Base-by-base conservation (phyloP, 2,888 invertebrate genomes). In the Eupithecia tripunctaria region DNA sequence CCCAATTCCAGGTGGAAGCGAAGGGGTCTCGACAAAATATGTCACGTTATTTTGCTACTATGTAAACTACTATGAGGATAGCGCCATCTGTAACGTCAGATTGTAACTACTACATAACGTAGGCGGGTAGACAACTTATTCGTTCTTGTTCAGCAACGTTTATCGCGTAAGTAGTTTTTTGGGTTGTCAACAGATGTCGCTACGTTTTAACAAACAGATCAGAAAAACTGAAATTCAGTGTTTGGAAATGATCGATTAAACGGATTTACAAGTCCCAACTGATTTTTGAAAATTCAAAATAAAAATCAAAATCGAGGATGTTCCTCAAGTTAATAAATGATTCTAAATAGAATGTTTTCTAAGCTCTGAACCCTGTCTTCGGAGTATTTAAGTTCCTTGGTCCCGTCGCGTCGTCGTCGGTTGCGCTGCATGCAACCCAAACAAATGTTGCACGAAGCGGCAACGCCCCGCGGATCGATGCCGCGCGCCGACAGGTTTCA, bases 401-500 rank as follows among this genome's bases (percentile, higher is more conserved):
- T n/a, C n/a, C 41, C 41, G 41, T 5, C 14, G 41, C 41, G 41
- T 15, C 51, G 8, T 51, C 21, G 47, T 56, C 18, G 60, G 62
- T 80, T 80, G 89, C 88, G 86, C 78, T 83, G 83, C 85, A 83
- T 84, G 81, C 89, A 89, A 92, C 92, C 92, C 91, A 94, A 93
- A 93, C 93, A 92, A 92, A 89, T 89, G 87, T 86, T 83, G 87
- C 84, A 86, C 89, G 86, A 88, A 87, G 85, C 87, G 93, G 91
- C 93, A 93, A 92, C 93, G 85, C 79, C 47, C 21, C 90, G 92
- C 92, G 86, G 86, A 90, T 91, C 91, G 91, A 91, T 91, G 86
- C 87, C 85, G 81, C 81, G 56, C 56, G 21, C 56, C 80, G 84
- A 84, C 85, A 85, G 85, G 85, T 87, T 87, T 85, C 82, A 25